A percentile compares a stretch with the other conserved stretches of the same genome.
phyloP scores from a whole-genome alignment of 2,113 vertebrate genomes.

The Tachysurus vachellii region DNA sequence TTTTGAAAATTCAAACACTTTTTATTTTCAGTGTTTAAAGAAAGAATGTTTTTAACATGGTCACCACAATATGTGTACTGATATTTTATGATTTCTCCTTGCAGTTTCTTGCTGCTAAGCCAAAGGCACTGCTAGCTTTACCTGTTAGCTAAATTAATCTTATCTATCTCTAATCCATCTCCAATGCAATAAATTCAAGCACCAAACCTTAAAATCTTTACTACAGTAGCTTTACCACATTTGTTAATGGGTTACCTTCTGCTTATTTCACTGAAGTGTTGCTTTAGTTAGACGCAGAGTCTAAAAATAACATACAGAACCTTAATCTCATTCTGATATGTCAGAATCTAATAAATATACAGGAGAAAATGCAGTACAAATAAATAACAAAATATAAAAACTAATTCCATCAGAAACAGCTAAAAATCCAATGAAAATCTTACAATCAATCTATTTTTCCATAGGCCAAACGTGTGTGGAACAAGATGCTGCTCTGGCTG shows the following conservation, averaged over 20 bases:
- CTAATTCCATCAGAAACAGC: neutral
- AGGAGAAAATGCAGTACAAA: neutral
- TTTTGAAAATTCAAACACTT: no score
- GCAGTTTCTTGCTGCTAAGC: neutral
- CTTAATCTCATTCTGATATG: no score
- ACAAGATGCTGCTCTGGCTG: conserved; percentile 59
- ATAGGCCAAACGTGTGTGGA: conserved; percentile 60
- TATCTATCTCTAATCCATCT: no score
- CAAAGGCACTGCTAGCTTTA: neutral
- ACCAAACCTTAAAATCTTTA: no score
- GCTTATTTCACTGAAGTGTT: neutral
- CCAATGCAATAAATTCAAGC: neutral
- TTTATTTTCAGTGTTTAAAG: no score
- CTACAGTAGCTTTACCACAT: neutral
- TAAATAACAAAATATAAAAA: neutral
- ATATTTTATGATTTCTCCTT: neutral
- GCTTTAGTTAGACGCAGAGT: neutral
- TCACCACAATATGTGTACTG: neutral
- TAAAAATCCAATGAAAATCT: neutral
- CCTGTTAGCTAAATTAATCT: neutral
- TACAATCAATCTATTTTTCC: conserved; percentile 23
- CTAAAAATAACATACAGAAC: neutral
- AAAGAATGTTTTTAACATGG: no score
- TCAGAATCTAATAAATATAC: neutral
- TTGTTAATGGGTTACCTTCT: neutral